Conservation (phyloP, 2,797 vertebrate genomes). For the Lepilemur ruficaudatus region DNA sequence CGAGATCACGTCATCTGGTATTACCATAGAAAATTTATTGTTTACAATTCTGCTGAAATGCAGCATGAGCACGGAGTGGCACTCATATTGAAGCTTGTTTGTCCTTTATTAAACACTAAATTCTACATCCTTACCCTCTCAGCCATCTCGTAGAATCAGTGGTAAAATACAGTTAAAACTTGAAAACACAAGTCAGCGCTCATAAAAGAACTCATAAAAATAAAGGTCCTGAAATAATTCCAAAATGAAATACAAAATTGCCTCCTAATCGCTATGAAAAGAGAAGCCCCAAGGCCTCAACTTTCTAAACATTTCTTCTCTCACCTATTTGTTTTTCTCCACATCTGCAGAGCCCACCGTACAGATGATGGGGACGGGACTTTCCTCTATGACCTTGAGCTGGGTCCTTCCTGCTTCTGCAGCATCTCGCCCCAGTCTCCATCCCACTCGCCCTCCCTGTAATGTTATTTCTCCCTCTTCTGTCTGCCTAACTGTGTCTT, state of each 20-base stretch:
- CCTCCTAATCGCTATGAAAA: not conserved
- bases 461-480: not conserved
- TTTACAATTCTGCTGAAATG: constrained; percentile 24
- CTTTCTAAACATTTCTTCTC: not conserved
- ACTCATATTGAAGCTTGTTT: not conserved
- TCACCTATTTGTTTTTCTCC: not conserved
- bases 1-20: not conserved
- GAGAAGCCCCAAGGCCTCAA: not conserved
- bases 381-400: not conserved
- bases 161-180: constrained; percentile 15
- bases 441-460: not conserved
- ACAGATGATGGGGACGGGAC: not conserved
- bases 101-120: constrained; percentile 64
- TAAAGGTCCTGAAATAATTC: not conserved
- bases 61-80: not conserved
- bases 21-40: not conserved
- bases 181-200: not conserved
- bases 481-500: not conserved
- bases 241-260: not conserved
- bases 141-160: not conserved
- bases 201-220: constrained; percentile 18
- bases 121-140: constrained; percentile 20
- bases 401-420: not conserved
- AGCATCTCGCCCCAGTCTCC: not conserved
- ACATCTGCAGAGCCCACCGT: fast-evolving